Evolutionary conservation across 2,888 invertebrate genomes (phyloP), one percentile per base, ranked within the genome.

Genomic region (Crossocerus cetratus): DNA sequence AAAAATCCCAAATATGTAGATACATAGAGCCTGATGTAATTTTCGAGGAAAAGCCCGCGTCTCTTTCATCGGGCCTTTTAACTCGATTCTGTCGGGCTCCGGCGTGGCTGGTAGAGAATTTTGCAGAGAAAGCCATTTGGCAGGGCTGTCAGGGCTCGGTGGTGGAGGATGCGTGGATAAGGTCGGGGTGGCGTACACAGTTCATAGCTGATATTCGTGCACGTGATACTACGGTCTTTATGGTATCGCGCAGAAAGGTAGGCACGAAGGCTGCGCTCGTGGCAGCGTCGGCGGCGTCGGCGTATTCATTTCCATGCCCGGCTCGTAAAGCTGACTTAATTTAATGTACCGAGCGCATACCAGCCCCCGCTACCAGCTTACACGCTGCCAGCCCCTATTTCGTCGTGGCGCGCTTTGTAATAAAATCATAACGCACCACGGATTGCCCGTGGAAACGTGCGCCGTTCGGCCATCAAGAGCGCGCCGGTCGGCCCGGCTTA

Each of bases 241-340:
- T 83, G 82, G 76, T 85, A 86, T 85, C 84, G 82, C 81, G 83
- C 74, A 83, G 74, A 72, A 66, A 84, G 81, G 81, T 76, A 69
- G 81, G 76, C 78, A 83, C 66, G 69, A 72, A 72, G 72, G 73
- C 58, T 76, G 62, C 74, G 65, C 60, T 76, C 80, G 32, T 32
- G 8, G 32, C 32, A 11, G 32, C 11, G 77, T 81, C 75, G 81
- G n/a, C 74, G 78, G 76, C 61, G 77, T 69, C 66, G 77, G 81
- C 75, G 81, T 81, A 87, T 87, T 88, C 86, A 84, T 88, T 88
- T 87, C 86, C 86, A 86, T 82, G 82, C 83, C 75, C 74, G 74
- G 78, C 84, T 87, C 88, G 86, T 88, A 88, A 88, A 88, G 82
- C 85, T 75, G 84, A 84, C 84, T 86, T 88, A 87, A 87, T 88